A percentile compares a stretch with the other conserved stretches of the same genome.
Conservation (phyloP, 92 coral and sea anemone species). For the Porites cylindrica region DNA sequence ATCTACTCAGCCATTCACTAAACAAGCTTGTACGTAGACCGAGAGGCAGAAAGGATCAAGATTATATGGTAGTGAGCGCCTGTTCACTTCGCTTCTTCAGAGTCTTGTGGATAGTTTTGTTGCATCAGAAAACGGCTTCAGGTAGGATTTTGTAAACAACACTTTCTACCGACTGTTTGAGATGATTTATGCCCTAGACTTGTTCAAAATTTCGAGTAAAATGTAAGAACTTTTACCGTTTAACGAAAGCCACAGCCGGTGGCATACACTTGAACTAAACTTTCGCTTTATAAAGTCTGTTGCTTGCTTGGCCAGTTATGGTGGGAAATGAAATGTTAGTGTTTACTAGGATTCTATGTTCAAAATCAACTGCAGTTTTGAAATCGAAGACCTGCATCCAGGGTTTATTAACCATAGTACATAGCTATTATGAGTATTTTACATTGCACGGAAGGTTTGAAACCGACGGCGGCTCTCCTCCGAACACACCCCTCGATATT, state of each 20-base stretch:
- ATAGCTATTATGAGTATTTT: conserved; percentile 37
- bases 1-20: neutral
- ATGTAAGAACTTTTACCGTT: neutral
- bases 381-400: neutral
- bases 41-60: neutral
- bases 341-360: neutral
- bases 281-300: neutral
- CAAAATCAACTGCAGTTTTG: neutral
- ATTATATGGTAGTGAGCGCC: conserved; percentile 3
- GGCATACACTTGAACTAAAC: conserved; percentile 6
- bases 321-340: neutral
- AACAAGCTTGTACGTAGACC: conserved; percentile 7
- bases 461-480: conserved; percentile 17
- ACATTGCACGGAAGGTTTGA: neutral
- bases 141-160: neutral
- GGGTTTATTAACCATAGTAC: conserved; percentile 5
- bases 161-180: neutral
- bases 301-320: neutral
- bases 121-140: conserved; percentile 5
- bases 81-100: neutral
- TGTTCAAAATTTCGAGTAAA: conserved; percentile 14
- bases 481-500: conserved; percentile 39
- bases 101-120: conserved; percentile 17
- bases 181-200: neutral
- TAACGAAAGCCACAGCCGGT: conserved; percentile 13